A percentile compares a stretch with the other conserved stretches of the same genome.
Conservation (phyloP, 2,797 vertebrate genomes). For the Liasis olivaceus region DNA sequence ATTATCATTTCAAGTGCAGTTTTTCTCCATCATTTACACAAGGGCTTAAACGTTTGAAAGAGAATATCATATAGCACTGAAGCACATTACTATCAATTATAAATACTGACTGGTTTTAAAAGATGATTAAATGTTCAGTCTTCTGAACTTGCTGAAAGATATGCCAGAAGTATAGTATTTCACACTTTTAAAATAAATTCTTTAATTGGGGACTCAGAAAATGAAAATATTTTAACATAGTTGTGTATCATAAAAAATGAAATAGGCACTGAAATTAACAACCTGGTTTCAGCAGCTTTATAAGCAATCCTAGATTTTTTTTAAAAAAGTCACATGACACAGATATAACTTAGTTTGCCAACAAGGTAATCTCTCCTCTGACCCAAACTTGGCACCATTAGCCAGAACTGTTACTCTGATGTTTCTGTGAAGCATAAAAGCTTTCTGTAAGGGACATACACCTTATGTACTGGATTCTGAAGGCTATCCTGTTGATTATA, state of each 20-base stretch:
- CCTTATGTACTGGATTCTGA: neutral
- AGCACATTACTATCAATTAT: neutral
- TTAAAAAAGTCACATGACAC: neutral
- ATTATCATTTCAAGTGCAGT: neutral
- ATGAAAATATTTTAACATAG: neutral
- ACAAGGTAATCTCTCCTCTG: neutral
- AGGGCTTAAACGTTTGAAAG: neutral
- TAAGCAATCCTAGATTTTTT: neutral
- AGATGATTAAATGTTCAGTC: neutral
- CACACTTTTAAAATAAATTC: neutral
- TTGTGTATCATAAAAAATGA: neutral
- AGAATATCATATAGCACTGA: neutral
- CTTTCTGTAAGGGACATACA: neutral
- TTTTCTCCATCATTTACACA: neutral
- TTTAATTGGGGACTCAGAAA: neutral
- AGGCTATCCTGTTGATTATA: neutral
- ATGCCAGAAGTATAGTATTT: neutral
- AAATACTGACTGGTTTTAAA: neutral
- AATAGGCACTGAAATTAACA: neutral
- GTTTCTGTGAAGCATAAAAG: neutral
- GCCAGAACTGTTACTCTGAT: neutral
- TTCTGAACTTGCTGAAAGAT: neutral
- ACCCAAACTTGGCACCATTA: neutral
- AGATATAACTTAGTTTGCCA: neutral
- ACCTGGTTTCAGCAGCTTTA: neutral